Base-by-base conservation (phyloP, 2,113 vertebrate species). In the Embiotoca jacksoni region DNA sequence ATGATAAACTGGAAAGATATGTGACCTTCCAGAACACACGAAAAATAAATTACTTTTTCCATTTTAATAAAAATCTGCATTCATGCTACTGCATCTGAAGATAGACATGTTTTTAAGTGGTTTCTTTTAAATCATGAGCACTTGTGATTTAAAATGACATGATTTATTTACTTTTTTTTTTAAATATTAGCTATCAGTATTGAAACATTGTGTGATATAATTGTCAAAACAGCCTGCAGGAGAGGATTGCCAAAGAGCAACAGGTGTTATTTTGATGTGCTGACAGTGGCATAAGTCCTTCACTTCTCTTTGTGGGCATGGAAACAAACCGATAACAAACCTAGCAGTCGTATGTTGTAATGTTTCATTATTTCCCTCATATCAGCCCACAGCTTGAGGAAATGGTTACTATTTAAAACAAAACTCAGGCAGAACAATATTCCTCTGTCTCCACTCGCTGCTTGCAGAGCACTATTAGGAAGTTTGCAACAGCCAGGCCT, bases 1-100 rank as follows among this genome's bases (percentile, higher is more conserved):
- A 66, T 76, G 71, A 93, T 82, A 86, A 86, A 89, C 75, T 81
- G 65, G 16, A 13, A 36, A 78, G 74, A 83, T 77, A 82, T 79
- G 72, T 84, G 61, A 83, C 56, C 66, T 84, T 73, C 79, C 65
- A 71, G 54, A 41, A 71, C 54, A 67, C 31, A 5, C 63, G 68
- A 75, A 75, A 72, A 88, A 81, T 11, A 68, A 83, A 74, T 55
- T 3, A 61, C 66, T 82, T 73, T 83, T 87, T 81, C 71, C 66
- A 57, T 74, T 87, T 86, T 55, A 77, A 80, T 72, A 86, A 85
- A 87, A 60, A 75, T 84, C 76, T 77, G 52, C 31, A 36, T 82
- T 83, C 61, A 35, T 71, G 59, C 75, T 67, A 68, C 70, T 76
- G 53, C 58, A 68, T 77, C 35, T 69, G 52, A 72, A 63, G 65